Conservation (phyloP, 2,113 vertebrate species). For the Elgaria multicarinata region DNA sequence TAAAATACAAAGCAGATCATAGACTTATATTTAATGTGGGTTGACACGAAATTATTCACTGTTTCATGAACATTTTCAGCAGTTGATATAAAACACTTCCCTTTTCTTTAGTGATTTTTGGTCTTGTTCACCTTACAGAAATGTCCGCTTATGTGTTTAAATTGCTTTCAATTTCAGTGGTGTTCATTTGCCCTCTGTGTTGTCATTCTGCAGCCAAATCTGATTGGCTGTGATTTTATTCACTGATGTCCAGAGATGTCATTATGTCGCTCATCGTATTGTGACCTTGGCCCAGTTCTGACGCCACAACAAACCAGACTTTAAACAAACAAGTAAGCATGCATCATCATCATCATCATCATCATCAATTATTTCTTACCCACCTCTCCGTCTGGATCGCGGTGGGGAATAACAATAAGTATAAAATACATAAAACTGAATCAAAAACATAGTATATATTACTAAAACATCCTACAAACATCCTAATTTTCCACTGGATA, state of each 20-base stretch:
- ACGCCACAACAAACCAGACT: no score
- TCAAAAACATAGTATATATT: no score
- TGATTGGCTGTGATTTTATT: background rate
- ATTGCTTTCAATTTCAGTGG: background rate
- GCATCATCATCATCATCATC: no score
- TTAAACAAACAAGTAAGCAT: no score
- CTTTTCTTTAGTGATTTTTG: background rate
- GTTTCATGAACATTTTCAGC: background rate
- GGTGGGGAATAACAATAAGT: no score
- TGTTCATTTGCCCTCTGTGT: background rate
- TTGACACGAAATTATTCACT: background rate
- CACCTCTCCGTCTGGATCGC: no score
- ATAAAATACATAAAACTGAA: no score
- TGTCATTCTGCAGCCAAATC: background rate
- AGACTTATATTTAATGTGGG: background rate
- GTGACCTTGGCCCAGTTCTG: background rate
- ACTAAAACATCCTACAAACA: no score
- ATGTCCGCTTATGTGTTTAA: background rate
- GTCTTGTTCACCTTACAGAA: background rate
- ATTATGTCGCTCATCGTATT: background rate
- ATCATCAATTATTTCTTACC: no score
- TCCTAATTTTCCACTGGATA: no score
- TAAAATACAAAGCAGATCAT: background rate
- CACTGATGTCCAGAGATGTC: background rate
- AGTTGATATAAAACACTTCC: background rate